phyloP scores from a whole-genome alignment of 2,888 invertebrate genomes.

The Heteromurus nitidus region DNA sequence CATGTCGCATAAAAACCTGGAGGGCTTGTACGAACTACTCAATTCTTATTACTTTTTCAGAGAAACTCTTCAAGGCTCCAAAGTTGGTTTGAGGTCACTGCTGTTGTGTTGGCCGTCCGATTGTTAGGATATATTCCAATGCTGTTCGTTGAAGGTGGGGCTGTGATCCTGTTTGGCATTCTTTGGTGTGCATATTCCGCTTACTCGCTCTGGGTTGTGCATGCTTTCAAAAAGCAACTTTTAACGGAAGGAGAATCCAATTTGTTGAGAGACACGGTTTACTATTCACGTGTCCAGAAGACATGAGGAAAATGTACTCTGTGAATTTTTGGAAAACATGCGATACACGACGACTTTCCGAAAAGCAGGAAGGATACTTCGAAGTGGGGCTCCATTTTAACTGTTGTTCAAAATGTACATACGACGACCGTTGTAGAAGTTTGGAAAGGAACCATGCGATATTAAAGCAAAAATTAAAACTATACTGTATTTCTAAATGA shows the following conservation, averaged over 20 bases:
- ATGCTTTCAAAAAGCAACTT: conserved; percentile 34
- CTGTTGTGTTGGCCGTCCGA: conserved; percentile 52
- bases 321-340: no score
- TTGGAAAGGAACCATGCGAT: no score
- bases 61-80: conserved; percentile 58
- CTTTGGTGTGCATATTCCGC: conserved; percentile 28
- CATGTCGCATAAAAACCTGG: not conserved
- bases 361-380: no score
- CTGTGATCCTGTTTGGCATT: conserved; percentile 42
- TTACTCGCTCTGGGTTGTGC: conserved; percentile 54
- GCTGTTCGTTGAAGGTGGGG: conserved; percentile 28
- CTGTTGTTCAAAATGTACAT: not conserved
- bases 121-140: conserved; percentile 47
- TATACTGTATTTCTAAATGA: no score
- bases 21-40: not conserved
- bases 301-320: not conserved
- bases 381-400: not conserved
- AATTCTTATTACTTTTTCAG: conserved; percentile 47
- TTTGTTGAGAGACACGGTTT: conserved; percentile 34
- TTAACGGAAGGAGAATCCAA: conserved; percentile 28
- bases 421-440: not conserved
- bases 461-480: not conserved
- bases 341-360: no score
- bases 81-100: conserved; percentile 62
- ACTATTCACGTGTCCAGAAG: conserved; percentile 26